Percentiles rank a stretch among this genome's conserved stretches.
phyloP scores from a whole-genome alignment of 2,888 invertebrate species.

The Drosophila emarginata region DNA sequence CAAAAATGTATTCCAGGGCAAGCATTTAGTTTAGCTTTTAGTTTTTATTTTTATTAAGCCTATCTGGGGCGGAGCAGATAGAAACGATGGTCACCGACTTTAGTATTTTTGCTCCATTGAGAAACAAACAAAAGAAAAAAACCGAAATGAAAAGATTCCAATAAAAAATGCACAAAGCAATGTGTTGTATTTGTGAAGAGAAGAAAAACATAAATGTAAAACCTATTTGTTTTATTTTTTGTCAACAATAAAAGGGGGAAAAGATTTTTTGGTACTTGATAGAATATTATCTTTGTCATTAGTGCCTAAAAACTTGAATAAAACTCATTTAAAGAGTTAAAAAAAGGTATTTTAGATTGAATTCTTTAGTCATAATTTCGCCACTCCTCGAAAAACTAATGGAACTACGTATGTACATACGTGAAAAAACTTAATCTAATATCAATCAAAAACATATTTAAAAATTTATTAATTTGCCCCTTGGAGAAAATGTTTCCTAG shows the following conservation, averaged over 20 bases:
- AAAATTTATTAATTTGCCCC: no score
- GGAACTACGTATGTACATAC: no score
- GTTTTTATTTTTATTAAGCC: slow-evolving; percentile 56
- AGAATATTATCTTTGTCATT: no score
- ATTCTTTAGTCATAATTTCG: no score
- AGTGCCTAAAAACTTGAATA: no score
- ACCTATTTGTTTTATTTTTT: slow-evolving; percentile 20
- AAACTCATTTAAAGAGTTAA: no score
- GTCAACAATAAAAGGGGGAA: no score
- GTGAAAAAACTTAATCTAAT: no score
- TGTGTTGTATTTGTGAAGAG: slow-evolving; percentile 76
- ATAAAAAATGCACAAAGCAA: slow-evolving; percentile 71
- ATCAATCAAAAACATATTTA: no score
- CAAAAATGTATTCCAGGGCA: slow-evolving; percentile 43
- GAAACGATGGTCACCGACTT: slow-evolving; percentile 28
- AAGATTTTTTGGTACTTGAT: neutral
- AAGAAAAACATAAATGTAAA: slow-evolving; percentile 19
- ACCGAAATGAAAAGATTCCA: slow-evolving; percentile 60
- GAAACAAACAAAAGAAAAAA: slow-evolving; percentile 31
- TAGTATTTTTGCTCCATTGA: slow-evolving; percentile 43
- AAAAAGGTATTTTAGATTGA: no score
- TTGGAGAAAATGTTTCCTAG: no score
- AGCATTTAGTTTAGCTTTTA: slow-evolving; percentile 74
- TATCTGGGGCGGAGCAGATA: slow-evolving; percentile 48
- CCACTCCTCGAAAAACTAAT: no score